Base-by-base conservation (phyloP, 2,797 vertebrate species). In the Pseudomugil gertrudae region DNA sequence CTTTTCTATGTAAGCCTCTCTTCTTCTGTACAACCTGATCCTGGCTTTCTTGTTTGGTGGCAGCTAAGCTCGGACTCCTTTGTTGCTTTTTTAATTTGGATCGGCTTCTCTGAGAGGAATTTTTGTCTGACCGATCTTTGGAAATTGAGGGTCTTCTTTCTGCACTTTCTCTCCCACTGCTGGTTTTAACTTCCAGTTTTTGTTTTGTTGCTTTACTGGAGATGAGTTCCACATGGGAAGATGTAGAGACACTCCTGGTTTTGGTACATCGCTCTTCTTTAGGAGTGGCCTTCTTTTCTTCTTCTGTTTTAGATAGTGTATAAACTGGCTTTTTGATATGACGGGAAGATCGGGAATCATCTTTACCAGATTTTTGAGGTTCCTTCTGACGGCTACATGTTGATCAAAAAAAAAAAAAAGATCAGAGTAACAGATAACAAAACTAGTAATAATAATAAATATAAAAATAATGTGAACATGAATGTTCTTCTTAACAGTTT, bases 261-360 rank as follows among this genome's bases (percentile, higher is more conserved):
- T 69, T 71, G 58, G 15, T 40, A 23, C 2, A 2, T 26, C 71
- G 48, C 32, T 65, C 68, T 9, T 76, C 43, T 38, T 81, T 74
- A 40, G 52, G 36, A 67, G 24, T 19, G 47, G 71, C 30, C 57
- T 63, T 83, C 36, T 63, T 48, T 35, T 75, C 66, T 64, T 48
- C 21, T 17, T 62, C 29, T 9, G 60, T 45, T 76, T 78, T 66
- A 59, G 36, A 1, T 58, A 38, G 52, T 54, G 53, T 90, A 72
- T 84, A 88, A 21, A 76, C 57, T 30, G 90, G 66, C 19, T 81
- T 87, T 85, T 87, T 91, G 45, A 83, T 66, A 3, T 58, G 61
- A 26, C 60, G 85, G 9, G 15, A 35, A 43, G 68, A 78, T 47
- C 64, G 65, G 45, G 66, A 62, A 40, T 30, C 71, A 35, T 84